Base-by-base conservation (phyloP, 2,797 vertebrate genomes). In the Xenops minutus region DNA sequence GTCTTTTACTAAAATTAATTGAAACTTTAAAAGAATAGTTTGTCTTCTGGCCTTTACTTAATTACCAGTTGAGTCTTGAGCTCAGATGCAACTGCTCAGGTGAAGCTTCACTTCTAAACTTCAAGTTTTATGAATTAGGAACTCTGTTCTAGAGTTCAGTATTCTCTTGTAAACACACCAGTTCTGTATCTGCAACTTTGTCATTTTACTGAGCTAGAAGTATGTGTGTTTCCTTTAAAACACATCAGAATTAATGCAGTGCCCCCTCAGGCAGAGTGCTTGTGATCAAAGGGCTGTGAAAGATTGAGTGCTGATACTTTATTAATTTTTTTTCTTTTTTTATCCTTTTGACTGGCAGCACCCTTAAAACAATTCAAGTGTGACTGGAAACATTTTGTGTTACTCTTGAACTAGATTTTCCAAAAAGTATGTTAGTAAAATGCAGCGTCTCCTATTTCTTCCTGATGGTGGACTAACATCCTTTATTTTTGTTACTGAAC, bases 201-300 rank as follows among this genome's bases (percentile, higher is more conserved):
- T 58, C 4, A 12, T 83, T 63, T 94, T 92, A 48, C 20, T 81
- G 27, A 39, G 46, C 55, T 68, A 72, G 32, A 44, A 87, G 29
- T 73, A 34, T 4, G 48, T 32, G 8, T 88, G 64, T 68, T 90
- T 72, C 79, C 76, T 94, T 81, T 84, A 91, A 80, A 92, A 94
- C 58, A 20, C 82, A 76, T 52, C 48, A 71, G 79, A 90, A 81
- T 76, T 81, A 93, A 85, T 71, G 63, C 67, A 49, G n/a, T 87
- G 77, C 44, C 39, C 68, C 85, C 63, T 88, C 7, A 0, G 67
- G 79, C 85, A 74, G 29, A 71, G 48, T 1, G 4, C 64, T 89
- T n/a, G 43, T 88, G 72, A 87, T 90, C 90, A 86, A 88, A 93
- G 79, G 46, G 16, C 64, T 88, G 61, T 81, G 77, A 75, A 72